Conservation (phyloP, 2,888 invertebrate species). For the Eulithis prunata region DNA sequence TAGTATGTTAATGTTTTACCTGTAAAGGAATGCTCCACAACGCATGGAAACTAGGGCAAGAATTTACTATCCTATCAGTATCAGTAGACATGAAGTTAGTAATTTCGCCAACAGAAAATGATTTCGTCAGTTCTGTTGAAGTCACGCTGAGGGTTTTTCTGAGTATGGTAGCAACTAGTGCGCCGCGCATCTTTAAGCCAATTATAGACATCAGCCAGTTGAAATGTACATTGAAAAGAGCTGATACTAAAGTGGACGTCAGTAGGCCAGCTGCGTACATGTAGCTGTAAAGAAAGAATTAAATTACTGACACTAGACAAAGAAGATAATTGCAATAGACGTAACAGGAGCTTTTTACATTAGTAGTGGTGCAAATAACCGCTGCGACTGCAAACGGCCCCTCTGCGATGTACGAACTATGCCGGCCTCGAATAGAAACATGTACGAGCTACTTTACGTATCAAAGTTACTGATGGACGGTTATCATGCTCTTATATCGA, state of each 20-base stretch:
- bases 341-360: too few relatives aligned
- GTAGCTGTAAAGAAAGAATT: conserved; percentile 58
- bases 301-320: neutral
- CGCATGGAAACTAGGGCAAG: conserved; percentile 97
- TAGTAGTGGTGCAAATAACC: too few relatives aligned
- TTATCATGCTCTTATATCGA: too few relatives aligned
- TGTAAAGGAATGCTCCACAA: conserved; percentile 98
- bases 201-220: conserved; percentile 94
- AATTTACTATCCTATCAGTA: conserved; percentile 96
- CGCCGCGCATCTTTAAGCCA: conserved; percentile 93
- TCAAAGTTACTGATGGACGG: too few relatives aligned
- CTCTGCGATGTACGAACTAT: too few relatives aligned
- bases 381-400: too few relatives aligned
- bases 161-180: conserved; percentile 90
- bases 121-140: conserved; percentile 74
- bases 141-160: conserved; percentile 81
- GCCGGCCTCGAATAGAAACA: too few relatives aligned
- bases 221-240: conserved; percentile 94
- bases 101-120: conserved; percentile 91
- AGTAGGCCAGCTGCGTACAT: conserved; percentile 72
- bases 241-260: conserved; percentile 80
- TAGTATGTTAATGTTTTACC: conserved; percentile 65
- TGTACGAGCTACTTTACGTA: too few relatives aligned
- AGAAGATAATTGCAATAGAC: too few relatives aligned
- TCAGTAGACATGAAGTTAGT: conserved; percentile 99